Evolutionary conservation across 2,888 invertebrate species (phyloP).

Genomic region (Apotomis capreana): DNA sequence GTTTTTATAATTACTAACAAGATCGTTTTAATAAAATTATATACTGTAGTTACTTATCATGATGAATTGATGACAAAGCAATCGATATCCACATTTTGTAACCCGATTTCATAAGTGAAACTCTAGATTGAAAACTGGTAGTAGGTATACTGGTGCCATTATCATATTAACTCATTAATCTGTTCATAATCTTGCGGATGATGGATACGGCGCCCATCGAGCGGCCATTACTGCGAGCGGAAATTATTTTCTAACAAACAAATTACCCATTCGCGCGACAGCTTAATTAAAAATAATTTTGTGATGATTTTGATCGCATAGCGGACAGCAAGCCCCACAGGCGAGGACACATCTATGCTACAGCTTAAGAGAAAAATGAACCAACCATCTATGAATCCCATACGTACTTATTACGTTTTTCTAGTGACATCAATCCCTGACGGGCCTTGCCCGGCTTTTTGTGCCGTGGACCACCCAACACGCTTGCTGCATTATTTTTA

Average conservation of each 20-base stretch:
- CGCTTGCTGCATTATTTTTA: conserved; percentile 80
- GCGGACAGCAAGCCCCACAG: conserved; percentile 30
- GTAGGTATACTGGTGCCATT: conserved; percentile 19
- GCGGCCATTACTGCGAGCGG: conserved; percentile 27
- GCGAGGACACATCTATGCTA: conserved; percentile 54
- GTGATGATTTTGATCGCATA: conserved; percentile 40
- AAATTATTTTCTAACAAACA: conserved; percentile 39
- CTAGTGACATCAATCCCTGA: conserved; percentile 51
- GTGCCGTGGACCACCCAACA: conserved; percentile 78
- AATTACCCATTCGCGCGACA: conserved; percentile 41
- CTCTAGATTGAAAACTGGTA: neutral
- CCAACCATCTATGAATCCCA: neutral
- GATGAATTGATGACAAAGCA: no score
- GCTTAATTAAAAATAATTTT: conserved; percentile 41
- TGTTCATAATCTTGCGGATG: conserved; percentile 34
- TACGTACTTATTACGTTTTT: conserved; percentile 6
- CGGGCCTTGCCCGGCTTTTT: conserved; percentile 62
- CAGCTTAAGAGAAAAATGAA: neutral
- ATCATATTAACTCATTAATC: conserved; percentile 32
- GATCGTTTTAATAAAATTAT: no score
- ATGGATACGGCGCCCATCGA: conserved; percentile 24
- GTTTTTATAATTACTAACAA: no score
- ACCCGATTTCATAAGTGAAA: neutral
- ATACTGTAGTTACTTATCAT: no score
- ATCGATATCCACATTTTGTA: neutral